Evolutionary conservation across 2,888 invertebrate genomes (phyloP), one percentile per base, ranked within the genome.

Genomic region (Callimorpha dominula): DNA sequence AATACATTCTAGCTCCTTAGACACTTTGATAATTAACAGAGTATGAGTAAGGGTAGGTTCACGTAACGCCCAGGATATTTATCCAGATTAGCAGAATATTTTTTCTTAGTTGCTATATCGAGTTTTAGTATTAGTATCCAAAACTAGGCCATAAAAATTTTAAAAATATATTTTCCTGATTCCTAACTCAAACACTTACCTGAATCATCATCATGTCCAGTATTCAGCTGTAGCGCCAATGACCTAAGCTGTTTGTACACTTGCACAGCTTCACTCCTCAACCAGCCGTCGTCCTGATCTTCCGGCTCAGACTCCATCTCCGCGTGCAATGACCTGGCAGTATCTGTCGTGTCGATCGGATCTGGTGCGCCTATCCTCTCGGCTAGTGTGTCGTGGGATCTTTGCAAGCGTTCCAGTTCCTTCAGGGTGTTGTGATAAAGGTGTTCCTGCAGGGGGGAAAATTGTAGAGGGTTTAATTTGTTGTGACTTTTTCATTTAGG

Each of bases 261-360:
- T 65, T 97, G 96, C 74, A 97, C 96, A 64, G 97, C 97, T 84
- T 97, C 97, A 66, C 96, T 95, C 82, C 96, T 91, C 94, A 96
- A 94, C 96, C 97, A 96, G 88, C 95, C 88, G 66, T 96, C 96
- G n/a, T 96, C 96, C 70, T 92, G 88, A 74, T 93, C 94, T 65
- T 96, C 96, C 3, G 96, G 97, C 76, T 97, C 97, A 69, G 97
- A 97, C 91, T 99, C 98, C 97, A 99, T 98, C 96, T 99, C 99
- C 81, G 98, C 98, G 89, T 98, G 98, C 75, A 99, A 96, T 42
- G 99, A 98, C 78, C 98, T 84, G 78, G 96, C 96, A 11, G 96
- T 93, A 82, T 93, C 92, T 12, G 92, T 87, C 20, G 89, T 87
- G 68, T 95, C 92, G 0, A 91, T 87, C 17, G 96, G 91, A 20